These are phyloP conservation scores for Sebastes taczanowskii DNA, from an alignment of 2,797 vertebrate species.

Conservation along the genomic window DNA sequence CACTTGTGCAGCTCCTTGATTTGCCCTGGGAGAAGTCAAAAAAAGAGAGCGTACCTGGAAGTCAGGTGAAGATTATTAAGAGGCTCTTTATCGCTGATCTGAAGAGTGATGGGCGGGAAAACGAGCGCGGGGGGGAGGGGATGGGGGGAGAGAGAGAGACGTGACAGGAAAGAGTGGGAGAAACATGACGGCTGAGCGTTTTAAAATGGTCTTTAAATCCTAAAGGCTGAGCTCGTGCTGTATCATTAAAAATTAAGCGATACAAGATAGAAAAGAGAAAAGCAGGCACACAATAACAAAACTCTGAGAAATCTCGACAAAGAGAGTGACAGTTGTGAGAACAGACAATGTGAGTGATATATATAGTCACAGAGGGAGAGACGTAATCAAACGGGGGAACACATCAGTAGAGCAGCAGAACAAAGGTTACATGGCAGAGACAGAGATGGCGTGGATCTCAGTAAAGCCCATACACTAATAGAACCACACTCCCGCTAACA, in stretches of 20 bases:
- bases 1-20: constrained; percentile 48
- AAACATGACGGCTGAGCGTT: neutral
- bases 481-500: constrained; percentile 43
- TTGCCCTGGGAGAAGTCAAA: constrained; percentile 17
- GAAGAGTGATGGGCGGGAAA: constrained; percentile 15
- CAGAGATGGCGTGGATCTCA: constrained; percentile 38
- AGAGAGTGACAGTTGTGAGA: constrained; percentile 14
- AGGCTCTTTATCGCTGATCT: constrained; percentile 16
- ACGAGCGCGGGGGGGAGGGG: neutral
- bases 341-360: constrained; percentile 6
- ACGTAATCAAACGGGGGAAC: constrained; percentile 33
- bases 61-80: constrained; percentile 27
- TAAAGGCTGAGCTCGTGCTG: constrained; percentile 10
- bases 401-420: constrained; percentile 39
- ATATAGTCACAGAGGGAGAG: constrained; percentile 6
- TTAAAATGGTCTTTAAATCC: constrained; percentile 31
- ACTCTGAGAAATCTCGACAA: constrained; percentile 1
- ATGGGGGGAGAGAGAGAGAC: neutral
- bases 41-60: constrained; percentile 15
- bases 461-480: constrained; percentile 57
- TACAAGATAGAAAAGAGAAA: neutral
- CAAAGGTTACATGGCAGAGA: constrained; percentile 32
- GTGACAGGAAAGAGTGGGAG: neutral
- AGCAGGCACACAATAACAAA: constrained; percentile 2
- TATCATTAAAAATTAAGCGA: neutral